Percentiles rank a stretch among this genome's conserved stretches.
Evolutionary conservation across 2,888 invertebrate species (phyloP).

Genomic region (Phortica okadai): DNA sequence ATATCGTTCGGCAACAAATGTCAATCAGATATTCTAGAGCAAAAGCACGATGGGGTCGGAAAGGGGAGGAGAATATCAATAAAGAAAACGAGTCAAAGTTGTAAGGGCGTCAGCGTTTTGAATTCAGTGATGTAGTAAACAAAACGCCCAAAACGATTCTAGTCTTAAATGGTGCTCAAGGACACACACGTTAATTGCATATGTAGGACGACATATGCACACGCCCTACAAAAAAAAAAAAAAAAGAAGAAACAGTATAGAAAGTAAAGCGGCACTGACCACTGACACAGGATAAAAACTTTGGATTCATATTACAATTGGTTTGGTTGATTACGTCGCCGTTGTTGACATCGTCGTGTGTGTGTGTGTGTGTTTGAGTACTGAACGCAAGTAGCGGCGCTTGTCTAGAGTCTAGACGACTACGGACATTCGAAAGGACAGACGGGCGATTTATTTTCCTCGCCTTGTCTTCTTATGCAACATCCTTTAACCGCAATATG

Average conservation of each 20-base stretch:
- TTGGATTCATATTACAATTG: conserved; percentile 44
- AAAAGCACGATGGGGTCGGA: background rate
- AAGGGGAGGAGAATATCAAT: background rate
- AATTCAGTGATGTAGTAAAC: conserved; percentile 50
- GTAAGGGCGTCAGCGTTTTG: background rate
- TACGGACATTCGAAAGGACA: background rate
- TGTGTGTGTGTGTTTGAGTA: background rate
- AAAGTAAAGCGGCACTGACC: background rate
- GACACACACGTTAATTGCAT: background rate
- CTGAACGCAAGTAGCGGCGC: background rate
- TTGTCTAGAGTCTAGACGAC: background rate
- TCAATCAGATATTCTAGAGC: background rate
- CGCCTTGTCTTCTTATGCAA: background rate
- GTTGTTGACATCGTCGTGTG: conserved; percentile 1
- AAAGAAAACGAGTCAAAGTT: background rate
- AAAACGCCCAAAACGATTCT: conserved; percentile 53
- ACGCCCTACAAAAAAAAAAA: background rate
- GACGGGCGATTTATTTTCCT: background rate
- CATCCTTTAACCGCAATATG: conserved; percentile 15
- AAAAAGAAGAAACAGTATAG: background rate
- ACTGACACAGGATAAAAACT: conserved; percentile 1
- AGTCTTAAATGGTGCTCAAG: background rate
- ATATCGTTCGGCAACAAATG: background rate
- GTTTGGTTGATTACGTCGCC: conserved; percentile 19
- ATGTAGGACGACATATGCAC: background rate